Base-by-base conservation (phyloP, 2,113 vertebrate genomes). In the Cololabis saira region DNA sequence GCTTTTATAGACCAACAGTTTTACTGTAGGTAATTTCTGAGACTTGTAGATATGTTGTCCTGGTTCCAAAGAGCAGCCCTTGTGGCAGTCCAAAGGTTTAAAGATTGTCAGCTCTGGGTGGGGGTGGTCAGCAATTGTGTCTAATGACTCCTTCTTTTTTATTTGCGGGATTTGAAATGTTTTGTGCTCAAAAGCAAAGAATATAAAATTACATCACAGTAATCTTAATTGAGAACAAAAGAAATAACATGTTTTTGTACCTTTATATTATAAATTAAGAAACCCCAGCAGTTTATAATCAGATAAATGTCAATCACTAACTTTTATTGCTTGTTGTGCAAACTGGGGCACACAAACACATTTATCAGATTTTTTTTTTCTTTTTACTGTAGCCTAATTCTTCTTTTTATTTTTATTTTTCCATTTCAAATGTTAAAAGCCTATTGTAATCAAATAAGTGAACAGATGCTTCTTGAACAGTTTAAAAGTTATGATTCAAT, bases 21-120 rank as follows among this genome's bases (percentile, higher is more conserved):
- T 80, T 53, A 66, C 55, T 53, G 65, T 80, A 64, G 67, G 72
- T 64, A 63, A 87, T 76, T 30, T 63, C 24, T 54, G 51, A 50
- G 57, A 85, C 82, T 30, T 89, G 87, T 50, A 72, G 83, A 81
- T 88, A 85, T 87, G 82, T 83, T 83, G 78, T 62, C 62, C 81
- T 71, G 52, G 80, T 86, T 93, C 86, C 91, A 93, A 91, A 91
- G 92, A 72, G 50, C 71, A 65, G 90, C 76, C 81, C 77, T 73
- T 93, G 92, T 93, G 91, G 89, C 89, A 91, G 92, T 81, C 75
- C 92, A 92, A 93, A 92, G 91, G 92, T 91, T 80, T 64, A 63
- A 71, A 82, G 85, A 85, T 68, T 71, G 88, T 89, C 91, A 87
- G 88, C 89, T 91, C 24, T 71, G 71, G 88, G 77, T 66, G 74